Conservation (phyloP, 2,113 vertebrate genomes). For the Lonchura striata region DNA sequence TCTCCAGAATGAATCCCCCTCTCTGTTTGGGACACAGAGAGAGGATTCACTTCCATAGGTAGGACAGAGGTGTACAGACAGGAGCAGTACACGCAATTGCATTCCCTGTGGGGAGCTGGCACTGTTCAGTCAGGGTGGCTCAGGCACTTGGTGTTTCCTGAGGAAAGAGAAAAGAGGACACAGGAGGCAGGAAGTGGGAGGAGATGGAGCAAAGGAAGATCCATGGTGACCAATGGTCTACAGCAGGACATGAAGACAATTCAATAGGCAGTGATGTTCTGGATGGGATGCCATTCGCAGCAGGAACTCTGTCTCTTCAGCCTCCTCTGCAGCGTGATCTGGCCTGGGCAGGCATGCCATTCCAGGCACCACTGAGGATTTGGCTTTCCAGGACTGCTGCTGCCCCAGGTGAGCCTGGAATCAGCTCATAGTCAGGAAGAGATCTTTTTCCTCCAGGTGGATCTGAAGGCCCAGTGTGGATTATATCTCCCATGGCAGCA, state of each 20-base stretch:
- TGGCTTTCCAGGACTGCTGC: neutral
- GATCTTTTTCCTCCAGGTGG: neutral
- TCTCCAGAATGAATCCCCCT: neutral
- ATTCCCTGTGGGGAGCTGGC: neutral
- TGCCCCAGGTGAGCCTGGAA: neutral
- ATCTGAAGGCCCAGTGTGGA: neutral
- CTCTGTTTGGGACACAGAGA: neutral
- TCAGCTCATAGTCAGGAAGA: neutral
- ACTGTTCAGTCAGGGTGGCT: neutral
- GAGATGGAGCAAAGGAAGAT: neutral
- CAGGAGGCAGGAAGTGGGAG: neutral
- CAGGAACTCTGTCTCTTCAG: neutral
- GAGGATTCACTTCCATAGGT: neutral
- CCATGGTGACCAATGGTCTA: neutral
- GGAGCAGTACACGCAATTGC: neutral
- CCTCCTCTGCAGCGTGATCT: neutral
- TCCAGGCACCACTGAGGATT: no score
- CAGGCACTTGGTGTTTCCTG: neutral
- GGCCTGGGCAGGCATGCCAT: neutral
- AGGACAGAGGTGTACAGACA: rapidly evolving
- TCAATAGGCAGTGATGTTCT: neutral
- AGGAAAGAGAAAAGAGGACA: neutral
- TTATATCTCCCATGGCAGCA: neutral
- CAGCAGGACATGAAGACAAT: neutral
- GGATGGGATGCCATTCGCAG: neutral